phyloP scores from a whole-genome alignment of 92 coral and sea anemone genomes.

The Metridium senile region DNA sequence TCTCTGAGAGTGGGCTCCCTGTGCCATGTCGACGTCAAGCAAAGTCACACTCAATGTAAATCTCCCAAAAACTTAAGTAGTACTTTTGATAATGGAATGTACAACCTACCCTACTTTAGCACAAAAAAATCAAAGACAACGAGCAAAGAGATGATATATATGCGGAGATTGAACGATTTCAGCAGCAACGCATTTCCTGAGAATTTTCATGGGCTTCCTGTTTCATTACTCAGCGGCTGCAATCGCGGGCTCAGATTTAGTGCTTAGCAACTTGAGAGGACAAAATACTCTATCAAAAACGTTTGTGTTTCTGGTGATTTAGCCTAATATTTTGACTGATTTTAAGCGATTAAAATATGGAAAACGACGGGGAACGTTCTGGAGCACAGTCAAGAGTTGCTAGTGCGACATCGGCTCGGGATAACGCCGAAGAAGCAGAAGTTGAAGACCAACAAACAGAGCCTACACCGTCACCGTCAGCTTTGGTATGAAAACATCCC shows the following conservation, averaged over 20 bases:
- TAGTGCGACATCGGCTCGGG: conserved; percentile 66
- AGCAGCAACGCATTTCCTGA: too few species aligned
- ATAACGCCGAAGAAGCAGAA: conserved; percentile 44
- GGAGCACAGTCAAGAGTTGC: conserved; percentile 85
- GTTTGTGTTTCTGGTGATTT: neutral
- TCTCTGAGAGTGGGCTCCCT: too few species aligned
- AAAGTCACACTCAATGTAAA: too few species aligned
- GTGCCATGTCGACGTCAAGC: too few species aligned
- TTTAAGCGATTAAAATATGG: conserved; percentile 42
- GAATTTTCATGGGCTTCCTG: too few species aligned
- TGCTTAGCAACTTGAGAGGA: conserved; percentile 46
- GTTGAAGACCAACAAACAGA: conserved; percentile 47
- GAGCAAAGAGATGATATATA: too few species aligned
- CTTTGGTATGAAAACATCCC: conserved; percentile 50
- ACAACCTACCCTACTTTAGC: too few species aligned
- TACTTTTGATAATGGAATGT: too few species aligned
- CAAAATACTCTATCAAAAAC: conserved; percentile 1
- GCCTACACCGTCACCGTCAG: conserved; percentile 51
- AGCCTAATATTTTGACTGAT: neutral
- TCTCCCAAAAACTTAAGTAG: too few species aligned
- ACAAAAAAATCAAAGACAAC: too few species aligned
- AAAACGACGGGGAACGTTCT: conserved; percentile 59
- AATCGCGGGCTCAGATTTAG: conserved; percentile 32
- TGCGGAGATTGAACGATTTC: too few species aligned
- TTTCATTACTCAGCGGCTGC: conserved; percentile 20